phyloP scores from a whole-genome alignment of 2,113 vertebrate species.

The Chrysemys picta region DNA sequence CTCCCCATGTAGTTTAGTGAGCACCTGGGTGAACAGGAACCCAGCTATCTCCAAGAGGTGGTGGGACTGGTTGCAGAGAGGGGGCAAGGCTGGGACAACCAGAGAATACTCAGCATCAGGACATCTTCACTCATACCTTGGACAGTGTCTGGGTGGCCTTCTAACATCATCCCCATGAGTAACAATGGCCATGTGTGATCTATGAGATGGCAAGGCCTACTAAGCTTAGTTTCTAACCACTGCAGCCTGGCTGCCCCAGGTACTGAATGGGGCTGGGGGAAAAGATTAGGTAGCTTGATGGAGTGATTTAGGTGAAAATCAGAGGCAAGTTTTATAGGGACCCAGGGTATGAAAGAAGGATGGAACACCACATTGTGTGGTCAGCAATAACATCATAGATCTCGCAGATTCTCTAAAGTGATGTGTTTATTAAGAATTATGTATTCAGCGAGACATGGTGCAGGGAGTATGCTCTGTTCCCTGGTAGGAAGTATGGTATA shows the following conservation, averaged over 20 bases:
- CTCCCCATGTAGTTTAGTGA: background rate
- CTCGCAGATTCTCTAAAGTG: background rate
- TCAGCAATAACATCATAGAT: background rate
- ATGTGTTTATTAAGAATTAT: too few species aligned
- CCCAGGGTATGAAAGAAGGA: background rate
- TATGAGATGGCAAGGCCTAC: too few species aligned
- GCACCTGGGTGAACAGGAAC: background rate
- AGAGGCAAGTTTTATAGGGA: background rate
- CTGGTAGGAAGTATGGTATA: too few species aligned
- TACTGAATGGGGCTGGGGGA: background rate
- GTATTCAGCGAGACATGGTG: too few species aligned
- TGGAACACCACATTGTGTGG: background rate
- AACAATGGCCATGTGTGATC: background rate
- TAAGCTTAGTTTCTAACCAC: too few species aligned
- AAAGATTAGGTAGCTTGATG: background rate
- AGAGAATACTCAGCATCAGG: background rate
- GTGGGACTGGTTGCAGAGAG: background rate
- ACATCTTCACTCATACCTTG: background rate
- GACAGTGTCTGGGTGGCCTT: background rate
- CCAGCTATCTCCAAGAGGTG: too few species aligned
- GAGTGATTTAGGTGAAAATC: background rate
- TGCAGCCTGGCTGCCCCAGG: background rate
- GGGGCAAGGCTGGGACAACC: background rate
- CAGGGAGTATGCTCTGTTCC: too few species aligned
- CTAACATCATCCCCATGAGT: background rate